These are phyloP conservation scores for Callocephalon fimbriatum DNA, from an alignment of 2,113 vertebrate genomes.

Conservation along the genomic window DNA sequence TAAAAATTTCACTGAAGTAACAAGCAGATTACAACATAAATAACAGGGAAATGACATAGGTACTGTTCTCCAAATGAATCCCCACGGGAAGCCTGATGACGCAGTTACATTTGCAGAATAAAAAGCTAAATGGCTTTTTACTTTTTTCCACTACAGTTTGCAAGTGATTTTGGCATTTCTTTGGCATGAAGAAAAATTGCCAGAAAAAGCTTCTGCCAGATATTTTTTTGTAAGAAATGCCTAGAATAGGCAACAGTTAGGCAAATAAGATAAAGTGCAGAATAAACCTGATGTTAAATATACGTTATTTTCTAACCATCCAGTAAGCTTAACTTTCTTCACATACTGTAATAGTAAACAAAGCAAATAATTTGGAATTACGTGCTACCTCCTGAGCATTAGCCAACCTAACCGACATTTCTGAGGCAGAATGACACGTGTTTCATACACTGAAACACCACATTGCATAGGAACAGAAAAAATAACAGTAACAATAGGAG, in stretches of 20 bases:
- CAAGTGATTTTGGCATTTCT: not conserved
- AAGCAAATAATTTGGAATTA: not conserved
- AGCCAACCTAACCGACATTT: not conserved
- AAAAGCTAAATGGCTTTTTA: not conserved
- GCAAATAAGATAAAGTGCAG: not conserved
- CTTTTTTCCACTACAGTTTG: constrained; percentile 9
- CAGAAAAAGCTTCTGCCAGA: not conserved
- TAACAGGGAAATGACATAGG: not conserved
- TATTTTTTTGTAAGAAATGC: not conserved
- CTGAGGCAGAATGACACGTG: not conserved
- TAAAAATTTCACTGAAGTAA: not conserved
- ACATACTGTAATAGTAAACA: not conserved
- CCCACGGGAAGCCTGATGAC: not conserved
- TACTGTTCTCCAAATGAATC: not conserved
- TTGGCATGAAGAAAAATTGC: not conserved
- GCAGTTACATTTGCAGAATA: constrained; percentile 16
- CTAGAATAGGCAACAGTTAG: not conserved
- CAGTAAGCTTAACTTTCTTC: not conserved
- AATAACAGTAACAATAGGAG: not conserved
- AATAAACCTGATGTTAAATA: not conserved
- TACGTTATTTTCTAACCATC: not conserved
- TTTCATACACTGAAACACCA: not conserved
- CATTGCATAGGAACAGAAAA: not conserved
- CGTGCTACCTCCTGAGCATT: not conserved
- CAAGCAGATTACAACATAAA: not conserved